These are phyloP conservation scores for Luperina testacea DNA, from an alignment of 2,888 invertebrate species.

Conservation along the genomic window DNA sequence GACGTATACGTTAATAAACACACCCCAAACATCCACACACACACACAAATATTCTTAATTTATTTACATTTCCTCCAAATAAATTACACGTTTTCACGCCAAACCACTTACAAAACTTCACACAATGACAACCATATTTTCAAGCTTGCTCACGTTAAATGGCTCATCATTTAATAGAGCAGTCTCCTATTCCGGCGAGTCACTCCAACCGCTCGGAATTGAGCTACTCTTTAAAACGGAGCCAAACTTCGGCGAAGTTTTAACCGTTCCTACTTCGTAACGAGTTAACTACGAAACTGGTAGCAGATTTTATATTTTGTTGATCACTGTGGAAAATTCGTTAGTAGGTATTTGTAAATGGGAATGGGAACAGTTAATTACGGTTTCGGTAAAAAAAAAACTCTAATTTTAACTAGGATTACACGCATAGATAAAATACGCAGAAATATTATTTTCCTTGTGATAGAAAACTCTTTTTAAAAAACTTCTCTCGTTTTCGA, in stretches of 20 bases:
- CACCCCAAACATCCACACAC: too few relatives aligned
- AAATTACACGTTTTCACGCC: neutral
- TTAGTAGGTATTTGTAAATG: neutral
- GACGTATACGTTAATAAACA: neutral
- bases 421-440: too few relatives aligned
- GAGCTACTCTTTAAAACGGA: conserved; percentile 16
- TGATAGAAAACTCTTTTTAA: too few relatives aligned
- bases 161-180: conserved; percentile 38
- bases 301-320: conserved; percentile 16
- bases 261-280: conserved; percentile 33
- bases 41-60: neutral
- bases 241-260: conserved; percentile 43
- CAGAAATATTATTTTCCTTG: too few relatives aligned
- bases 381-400: neutral
- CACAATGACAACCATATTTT: conserved; percentile 22
- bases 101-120: conserved; percentile 8
- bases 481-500: too few relatives aligned
- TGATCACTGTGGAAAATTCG: conserved; percentile 5
- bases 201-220: conserved; percentile 20
- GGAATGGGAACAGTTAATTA: neutral
- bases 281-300: conserved; percentile 31
- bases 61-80: neutral
- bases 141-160: conserved; percentile 18
- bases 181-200: conserved; percentile 25
- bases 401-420: too few relatives aligned